phyloP scores from a whole-genome alignment of 2,797 vertebrate species.

The Chrosomus eos region DNA sequence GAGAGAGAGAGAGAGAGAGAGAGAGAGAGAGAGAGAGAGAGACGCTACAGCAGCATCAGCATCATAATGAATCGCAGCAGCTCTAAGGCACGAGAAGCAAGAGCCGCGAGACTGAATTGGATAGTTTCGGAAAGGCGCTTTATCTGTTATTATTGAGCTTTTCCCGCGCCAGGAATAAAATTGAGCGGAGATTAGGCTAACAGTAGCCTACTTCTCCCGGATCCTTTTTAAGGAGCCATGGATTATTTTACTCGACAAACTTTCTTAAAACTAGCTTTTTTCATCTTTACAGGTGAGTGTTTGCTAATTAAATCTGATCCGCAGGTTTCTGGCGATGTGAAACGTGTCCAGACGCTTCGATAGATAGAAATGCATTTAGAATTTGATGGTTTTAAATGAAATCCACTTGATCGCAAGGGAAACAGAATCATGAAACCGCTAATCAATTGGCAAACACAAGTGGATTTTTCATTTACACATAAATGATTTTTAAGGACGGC shows the following conservation, averaged over 20 bases:
- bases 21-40: conserved; percentile 65
- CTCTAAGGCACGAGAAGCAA: conserved; percentile 51
- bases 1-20: conserved; percentile 36
- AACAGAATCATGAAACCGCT: not conserved
- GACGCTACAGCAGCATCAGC: conserved; percentile 77
- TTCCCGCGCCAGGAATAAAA: conserved; percentile 59
- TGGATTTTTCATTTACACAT: not conserved
- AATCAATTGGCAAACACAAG: not conserved
- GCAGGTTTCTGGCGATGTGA: not conserved
- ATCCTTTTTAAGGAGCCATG: conserved; percentile 70
- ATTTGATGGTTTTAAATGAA: not conserved
- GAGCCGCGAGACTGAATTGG: conserved; percentile 49
- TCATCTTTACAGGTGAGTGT: conserved; percentile 74
- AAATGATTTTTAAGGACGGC: not conserved
- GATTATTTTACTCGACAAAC: conserved; percentile 67
- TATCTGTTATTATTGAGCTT: conserved; percentile 16
- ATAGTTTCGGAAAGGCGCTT: conserved; percentile 32
- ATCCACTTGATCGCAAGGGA: not conserved
- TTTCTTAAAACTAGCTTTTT: conserved; percentile 62
- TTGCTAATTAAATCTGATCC: not conserved
- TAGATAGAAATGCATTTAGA: not conserved
- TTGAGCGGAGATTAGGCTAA: conserved; percentile 37
- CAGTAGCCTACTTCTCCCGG: conserved; percentile 54
- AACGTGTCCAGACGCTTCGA: not conserved
- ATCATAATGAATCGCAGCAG: conserved; percentile 71